Conservation (phyloP, 2,113 vertebrate species). For the Barnardius zonarius region DNA sequence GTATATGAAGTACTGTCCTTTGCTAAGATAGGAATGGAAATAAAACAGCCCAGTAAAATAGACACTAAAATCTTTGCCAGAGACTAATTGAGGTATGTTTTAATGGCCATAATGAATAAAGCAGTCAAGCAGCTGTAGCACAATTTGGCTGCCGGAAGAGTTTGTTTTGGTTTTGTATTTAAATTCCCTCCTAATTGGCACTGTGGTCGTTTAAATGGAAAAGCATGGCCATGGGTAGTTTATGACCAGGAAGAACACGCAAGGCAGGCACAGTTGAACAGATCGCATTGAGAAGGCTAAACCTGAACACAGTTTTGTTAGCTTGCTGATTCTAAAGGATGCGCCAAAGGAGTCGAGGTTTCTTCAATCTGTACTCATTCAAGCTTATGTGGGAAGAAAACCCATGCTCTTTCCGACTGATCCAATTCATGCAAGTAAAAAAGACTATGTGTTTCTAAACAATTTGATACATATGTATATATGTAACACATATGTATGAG, state of each 20-base stretch:
- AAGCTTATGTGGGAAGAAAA: background rate
- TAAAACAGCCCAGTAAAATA: background rate
- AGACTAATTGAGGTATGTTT: background rate
- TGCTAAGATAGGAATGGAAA: background rate
- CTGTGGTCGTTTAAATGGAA: background rate
- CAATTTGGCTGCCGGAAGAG: background rate
- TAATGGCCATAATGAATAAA: background rate
- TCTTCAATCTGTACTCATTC: background rate
- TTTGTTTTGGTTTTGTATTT: background rate
- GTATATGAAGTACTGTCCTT: background rate
- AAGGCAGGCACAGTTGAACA: background rate
- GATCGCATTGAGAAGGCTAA: background rate
- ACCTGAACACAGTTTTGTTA: background rate
- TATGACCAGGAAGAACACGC: background rate
- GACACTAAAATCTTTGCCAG: background rate
- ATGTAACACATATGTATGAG: too few species aligned
- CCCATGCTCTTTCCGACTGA: background rate
- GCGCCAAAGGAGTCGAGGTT: background rate
- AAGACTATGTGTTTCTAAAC: background rate
- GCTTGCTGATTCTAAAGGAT: background rate
- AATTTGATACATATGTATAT: background rate
- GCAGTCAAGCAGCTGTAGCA: background rate
- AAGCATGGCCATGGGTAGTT: background rate
- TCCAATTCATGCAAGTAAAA: background rate
- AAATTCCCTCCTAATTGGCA: background rate